Evolutionary conservation across 2,113 vertebrate genomes (phyloP).

Genomic region (Taxidea taxus): DNA sequence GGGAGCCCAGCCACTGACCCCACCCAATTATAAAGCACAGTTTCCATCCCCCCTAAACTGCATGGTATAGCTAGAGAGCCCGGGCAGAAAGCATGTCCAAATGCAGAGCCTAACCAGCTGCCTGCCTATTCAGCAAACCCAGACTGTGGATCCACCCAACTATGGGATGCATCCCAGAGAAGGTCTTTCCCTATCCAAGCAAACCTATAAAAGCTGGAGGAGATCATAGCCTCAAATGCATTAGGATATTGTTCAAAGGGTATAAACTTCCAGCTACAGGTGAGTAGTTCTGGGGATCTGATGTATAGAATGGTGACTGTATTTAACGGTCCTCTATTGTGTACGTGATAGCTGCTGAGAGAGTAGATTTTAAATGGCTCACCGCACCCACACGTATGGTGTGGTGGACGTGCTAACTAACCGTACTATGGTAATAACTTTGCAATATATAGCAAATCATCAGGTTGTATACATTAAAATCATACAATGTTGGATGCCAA

Average conservation of each 20-base stretch:
- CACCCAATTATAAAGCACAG: neutral
- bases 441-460: neutral
- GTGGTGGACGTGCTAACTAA: neutral
- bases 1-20: neutral
- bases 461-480: accelerated
- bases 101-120: neutral
- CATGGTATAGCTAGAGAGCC: neutral
- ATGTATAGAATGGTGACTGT: neutral
- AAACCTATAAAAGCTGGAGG: neutral
- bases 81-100: neutral
- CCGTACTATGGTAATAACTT: neutral
- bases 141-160: neutral
- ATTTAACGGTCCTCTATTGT: neutral
- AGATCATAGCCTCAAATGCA: neutral
- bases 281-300: neutral
- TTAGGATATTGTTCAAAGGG: neutral
- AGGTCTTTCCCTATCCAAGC: neutral
- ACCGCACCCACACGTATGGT: neutral
- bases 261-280: neutral
- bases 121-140: neutral
- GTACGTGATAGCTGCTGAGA: neutral
- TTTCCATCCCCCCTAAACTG: neutral
- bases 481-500: neutral
- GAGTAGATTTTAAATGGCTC: neutral
- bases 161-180: neutral